Conservation (phyloP, 2,888 invertebrate genomes). For the Fragum sueziense region DNA sequence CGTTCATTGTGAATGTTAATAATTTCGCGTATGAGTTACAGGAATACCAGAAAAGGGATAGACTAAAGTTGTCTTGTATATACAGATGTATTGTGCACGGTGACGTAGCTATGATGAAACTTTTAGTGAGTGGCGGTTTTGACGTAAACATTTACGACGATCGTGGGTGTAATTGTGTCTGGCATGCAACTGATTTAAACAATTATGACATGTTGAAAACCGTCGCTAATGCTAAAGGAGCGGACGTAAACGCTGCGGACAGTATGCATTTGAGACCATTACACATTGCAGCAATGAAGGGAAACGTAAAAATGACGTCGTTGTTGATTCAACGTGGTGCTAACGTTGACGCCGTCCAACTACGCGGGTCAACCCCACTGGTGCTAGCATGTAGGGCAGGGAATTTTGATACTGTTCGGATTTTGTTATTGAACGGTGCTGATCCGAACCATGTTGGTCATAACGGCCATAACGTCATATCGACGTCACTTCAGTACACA, state of each 20-base stretch:
- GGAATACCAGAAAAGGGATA: conserved; percentile 63
- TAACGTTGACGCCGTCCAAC: conserved; percentile 68
- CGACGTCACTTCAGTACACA: conserved; percentile 67
- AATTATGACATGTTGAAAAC: conserved; percentile 73
- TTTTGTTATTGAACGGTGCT: conserved; percentile 73
- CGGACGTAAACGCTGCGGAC: conserved; percentile 72
- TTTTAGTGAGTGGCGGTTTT: conserved; percentile 69
- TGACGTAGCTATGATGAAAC: conserved; percentile 67
- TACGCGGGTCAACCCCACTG: conserved; percentile 73
- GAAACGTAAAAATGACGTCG: conserved; percentile 68
- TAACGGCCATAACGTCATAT: conserved; percentile 73
- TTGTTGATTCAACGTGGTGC: conserved; percentile 70
- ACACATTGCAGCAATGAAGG: conserved; percentile 74
- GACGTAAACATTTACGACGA: conserved; percentile 74
- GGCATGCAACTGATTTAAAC: conserved; percentile 74
- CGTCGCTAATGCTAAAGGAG: conserved; percentile 57
- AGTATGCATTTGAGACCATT: conserved; percentile 69
- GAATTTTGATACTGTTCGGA: conserved; percentile 64
- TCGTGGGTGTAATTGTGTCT: conserved; percentile 70
- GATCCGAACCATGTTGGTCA: conserved; percentile 73
- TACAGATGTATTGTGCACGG: conserved; percentile 70
- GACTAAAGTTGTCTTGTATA: conserved; percentile 68
- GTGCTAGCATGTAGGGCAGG: conserved; percentile 70
- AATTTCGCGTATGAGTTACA: conserved; percentile 62
- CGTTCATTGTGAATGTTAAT: conserved; percentile 67